These are phyloP conservation scores for Nymphalis io DNA, from an alignment of 1,140 invertebrate species.

Conservation along the genomic window DNA sequence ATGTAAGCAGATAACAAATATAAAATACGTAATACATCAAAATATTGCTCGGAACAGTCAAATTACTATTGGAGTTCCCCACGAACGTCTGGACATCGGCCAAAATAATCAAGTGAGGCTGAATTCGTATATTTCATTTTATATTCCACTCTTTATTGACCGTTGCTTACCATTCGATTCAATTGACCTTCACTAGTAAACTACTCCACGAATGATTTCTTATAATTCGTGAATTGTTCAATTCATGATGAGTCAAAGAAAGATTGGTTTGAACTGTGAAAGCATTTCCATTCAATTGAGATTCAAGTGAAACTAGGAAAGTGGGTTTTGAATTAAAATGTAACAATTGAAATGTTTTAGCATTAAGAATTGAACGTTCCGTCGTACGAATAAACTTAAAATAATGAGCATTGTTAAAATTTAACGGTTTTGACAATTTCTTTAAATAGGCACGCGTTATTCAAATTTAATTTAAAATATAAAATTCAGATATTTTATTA, in stretches of 20 bases:
- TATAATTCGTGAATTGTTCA: constrained; percentile 35
- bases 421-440: not conserved
- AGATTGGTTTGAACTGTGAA: constrained; percentile 32
- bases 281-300: constrained; percentile 28
- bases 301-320: constrained; percentile 21
- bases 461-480: too few relatives aligned
- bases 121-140: constrained; percentile 56
- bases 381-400: not conserved
- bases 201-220: constrained; percentile 31
- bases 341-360: constrained; percentile 8
- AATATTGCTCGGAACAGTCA: constrained; percentile 25
- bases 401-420: not conserved
- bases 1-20: constrained; percentile 7
- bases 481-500: too few relatives aligned
- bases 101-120: constrained; percentile 67
- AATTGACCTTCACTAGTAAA: constrained; percentile 35
- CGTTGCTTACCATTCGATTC: constrained; percentile 22
- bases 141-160: constrained; percentile 46
- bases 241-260: constrained; percentile 27
- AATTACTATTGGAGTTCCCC: constrained; percentile 36
- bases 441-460: too few relatives aligned
- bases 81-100: constrained; percentile 56
- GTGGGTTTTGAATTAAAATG: constrained; percentile 15
- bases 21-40: constrained; percentile 32
- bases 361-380: not conserved